Evolutionary conservation across 2,888 invertebrate species (phyloP).

Genomic region (Thysanoteuthis rhombus): DNA sequence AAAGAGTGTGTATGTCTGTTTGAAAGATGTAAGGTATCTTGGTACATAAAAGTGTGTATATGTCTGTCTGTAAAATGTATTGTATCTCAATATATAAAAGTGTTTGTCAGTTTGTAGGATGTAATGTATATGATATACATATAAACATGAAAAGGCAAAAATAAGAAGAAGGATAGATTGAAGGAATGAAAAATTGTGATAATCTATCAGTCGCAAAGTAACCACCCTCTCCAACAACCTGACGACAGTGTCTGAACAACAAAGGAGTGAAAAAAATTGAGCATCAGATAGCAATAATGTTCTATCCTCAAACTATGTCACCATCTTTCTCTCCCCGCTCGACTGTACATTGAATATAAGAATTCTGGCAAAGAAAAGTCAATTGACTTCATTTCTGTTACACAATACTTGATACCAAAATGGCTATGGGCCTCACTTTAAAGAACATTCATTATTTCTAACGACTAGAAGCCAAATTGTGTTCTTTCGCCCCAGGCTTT

Average conservation of each 20-base stretch:
- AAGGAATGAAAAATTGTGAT: not conserved
- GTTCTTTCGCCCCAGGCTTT: not conserved
- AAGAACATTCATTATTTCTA: not conserved
- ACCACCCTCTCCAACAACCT: not conserved
- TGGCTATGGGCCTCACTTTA: not conserved
- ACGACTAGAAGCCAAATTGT: not conserved
- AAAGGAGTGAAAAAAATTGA: not conserved
- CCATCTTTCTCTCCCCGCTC: not conserved
- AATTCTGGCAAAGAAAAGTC: not conserved
- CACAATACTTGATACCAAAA: not conserved
- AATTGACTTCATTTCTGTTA: not conserved
- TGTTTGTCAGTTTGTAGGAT: no score
- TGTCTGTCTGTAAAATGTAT: no score
- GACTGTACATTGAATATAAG: not conserved
- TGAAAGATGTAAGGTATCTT: not conserved
- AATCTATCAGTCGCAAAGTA: not conserved
- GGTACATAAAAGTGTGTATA: not conserved
- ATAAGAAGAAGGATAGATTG: not conserved
- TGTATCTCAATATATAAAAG: no score
- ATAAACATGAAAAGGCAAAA: not conserved
- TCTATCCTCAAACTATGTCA: not conserved
- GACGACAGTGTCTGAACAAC: not conserved
- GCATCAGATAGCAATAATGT: not conserved
- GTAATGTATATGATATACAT: not conserved
- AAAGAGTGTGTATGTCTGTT: not conserved